A percentile compares a stretch with the other conserved stretches of the same genome.
Conservation (phyloP, 1,140 invertebrate species). For the Drosophila micromelanica region DNA sequence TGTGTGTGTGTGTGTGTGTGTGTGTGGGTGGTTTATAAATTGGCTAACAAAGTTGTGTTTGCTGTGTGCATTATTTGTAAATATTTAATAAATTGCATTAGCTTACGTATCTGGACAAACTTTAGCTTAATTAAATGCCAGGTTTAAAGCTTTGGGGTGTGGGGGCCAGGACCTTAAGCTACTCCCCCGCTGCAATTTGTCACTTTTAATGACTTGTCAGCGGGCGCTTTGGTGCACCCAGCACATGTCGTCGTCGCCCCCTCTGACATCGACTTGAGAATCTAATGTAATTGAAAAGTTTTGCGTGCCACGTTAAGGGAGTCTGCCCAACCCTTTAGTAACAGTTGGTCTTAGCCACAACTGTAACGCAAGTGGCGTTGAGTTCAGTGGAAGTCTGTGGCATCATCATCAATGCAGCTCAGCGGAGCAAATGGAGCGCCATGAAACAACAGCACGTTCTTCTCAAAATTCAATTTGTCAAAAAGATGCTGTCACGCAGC, state of each 20-base stretch:
- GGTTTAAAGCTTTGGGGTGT: constrained; percentile 52
- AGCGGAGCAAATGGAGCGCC: constrained; percentile 62
- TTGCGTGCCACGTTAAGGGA: constrained; percentile 30
- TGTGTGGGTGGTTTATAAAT: constrained; percentile 23
- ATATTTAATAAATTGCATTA: constrained; percentile 81
- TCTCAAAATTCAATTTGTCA: constrained; percentile 79
- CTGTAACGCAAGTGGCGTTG: constrained; percentile 30
- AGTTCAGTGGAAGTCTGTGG: constrained; percentile 13
- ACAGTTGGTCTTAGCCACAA: constrained; percentile 40
- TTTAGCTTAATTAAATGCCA: constrained; percentile 75
- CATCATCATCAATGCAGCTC: constrained; percentile 63
- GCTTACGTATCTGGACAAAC: constrained; percentile 36
- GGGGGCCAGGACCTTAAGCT: constrained; percentile 49
- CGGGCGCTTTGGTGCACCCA: constrained; percentile 52
- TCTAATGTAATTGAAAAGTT: constrained; percentile 81
- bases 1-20: constrained; percentile 2
- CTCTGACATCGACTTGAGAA: constrained; percentile 57
- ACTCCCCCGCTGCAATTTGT: constrained; percentile 68
- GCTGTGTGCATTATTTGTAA: constrained; percentile 49
- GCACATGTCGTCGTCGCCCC: constrained; percentile 36
- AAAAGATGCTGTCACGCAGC: constrained; percentile 78
- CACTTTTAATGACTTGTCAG: constrained; percentile 79
- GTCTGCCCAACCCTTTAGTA: constrained; percentile 12
- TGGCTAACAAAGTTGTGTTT: constrained; percentile 63
- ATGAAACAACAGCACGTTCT: constrained; percentile 79